Evolutionary conservation across 2,888 invertebrate species (phyloP).

Genomic region (Lasioglossum oenotherae): DNA sequence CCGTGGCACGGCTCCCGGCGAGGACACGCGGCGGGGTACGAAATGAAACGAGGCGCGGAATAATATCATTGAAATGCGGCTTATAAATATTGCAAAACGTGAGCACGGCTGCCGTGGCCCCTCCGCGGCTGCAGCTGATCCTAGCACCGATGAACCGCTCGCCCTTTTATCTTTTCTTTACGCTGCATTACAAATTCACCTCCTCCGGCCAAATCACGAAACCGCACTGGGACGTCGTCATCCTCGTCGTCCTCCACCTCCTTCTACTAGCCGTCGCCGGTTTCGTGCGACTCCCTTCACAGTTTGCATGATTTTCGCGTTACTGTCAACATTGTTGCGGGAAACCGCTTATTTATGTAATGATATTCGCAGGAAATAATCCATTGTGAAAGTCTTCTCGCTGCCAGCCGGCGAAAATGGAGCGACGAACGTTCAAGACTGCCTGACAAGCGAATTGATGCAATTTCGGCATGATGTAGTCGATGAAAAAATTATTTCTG

Average conservation of each 20-base stretch:
- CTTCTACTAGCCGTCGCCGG: neutral
- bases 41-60: conserved; percentile 68
- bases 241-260: conserved; percentile 12
- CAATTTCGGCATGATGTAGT: neutral
- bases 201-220: conserved; percentile 64
- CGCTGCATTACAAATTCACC: conserved; percentile 72
- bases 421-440: conserved; percentile 31
- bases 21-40: conserved; percentile 48
- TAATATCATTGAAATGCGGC: conserved; percentile 77
- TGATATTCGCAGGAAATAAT: conserved; percentile 46
- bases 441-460: neutral
- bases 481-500: neutral
- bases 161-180: conserved; percentile 72
- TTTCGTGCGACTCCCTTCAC: conserved; percentile 17
- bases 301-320: conserved; percentile 68
- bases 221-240: conserved; percentile 31
- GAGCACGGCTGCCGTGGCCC: conserved; percentile 42
- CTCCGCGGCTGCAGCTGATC: conserved; percentile 65
- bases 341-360: conserved; percentile 62
- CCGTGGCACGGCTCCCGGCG: neutral
- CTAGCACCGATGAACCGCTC: conserved; percentile 74
- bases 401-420: conserved; percentile 37
- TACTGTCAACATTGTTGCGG: conserved; percentile 62
- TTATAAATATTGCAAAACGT: conserved; percentile 78
- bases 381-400: conserved; percentile 35